Base-by-base conservation (phyloP, 1,140 invertebrate genomes). In the Macrocentrus cingulum region DNA sequence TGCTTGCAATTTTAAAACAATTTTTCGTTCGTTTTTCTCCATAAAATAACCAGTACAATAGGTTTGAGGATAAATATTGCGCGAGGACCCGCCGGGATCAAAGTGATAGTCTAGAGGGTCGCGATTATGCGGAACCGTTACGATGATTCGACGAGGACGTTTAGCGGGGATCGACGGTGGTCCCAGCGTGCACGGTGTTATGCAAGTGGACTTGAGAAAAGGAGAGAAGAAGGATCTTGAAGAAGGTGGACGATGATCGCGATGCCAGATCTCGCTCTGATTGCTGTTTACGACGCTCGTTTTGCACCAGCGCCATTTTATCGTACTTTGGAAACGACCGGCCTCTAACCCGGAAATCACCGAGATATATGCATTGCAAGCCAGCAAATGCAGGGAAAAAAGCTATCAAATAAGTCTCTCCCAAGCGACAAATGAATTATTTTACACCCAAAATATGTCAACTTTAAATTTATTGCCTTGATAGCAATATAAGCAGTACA, bases 201-300 rank as follows among this genome's bases (percentile, higher is more conserved):
- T 39, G 36, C 36, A 39, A 39, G 36, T 39, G 13, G 15, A 39
- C 36, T 39, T 4, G 3, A 39, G 36, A 39, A 4, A 29, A 29
- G 25, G 25, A 29, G 4, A 29, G 18, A 5, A 44, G 2, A 46
- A 4, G 18, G 16, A 16, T 36, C 13, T 6, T 1, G 36, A 20
- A 11, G 44, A 54, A 23, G 37, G 8, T 8, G 41, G 32, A 46
- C 34, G 52, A 32, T 39, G 44, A 61, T 51, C 42, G 39, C 61
- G 61, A 53, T 66, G 61, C 63, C 34, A 50, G 50, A 65, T 67
- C 66, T 66, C 65, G 61, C 48, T 66, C 64, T 61, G 64, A 66
- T 67, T 67, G 61, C 60, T 66, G 61, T 67, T 69, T 67, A 69
- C 64, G 64, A 67, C 64, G 56, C 51, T 66, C 60, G 63, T 68